Evolutionary conservation across 2,797 vertebrate genomes (phyloP).

Genomic region (Syngnathus rostellatus): DNA sequence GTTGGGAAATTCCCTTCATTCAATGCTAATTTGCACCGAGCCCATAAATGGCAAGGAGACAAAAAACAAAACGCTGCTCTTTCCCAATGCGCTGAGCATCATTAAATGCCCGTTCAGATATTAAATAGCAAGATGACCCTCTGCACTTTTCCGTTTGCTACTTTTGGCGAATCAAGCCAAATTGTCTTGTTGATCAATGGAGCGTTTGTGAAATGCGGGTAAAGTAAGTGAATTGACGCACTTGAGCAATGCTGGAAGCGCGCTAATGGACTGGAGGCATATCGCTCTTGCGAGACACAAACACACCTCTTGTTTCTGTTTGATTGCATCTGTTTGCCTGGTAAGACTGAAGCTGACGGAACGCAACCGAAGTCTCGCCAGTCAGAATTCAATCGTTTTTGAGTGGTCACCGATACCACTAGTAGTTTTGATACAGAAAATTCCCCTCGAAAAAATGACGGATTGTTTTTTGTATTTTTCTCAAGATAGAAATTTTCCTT

Average conservation of each 20-base stretch:
- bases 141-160: constrained; percentile 22
- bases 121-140: constrained; percentile 8
- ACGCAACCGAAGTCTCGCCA: no score
- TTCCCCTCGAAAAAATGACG: no score
- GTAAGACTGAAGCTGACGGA: neutral
- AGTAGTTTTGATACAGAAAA: no score
- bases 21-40: constrained; percentile 9
- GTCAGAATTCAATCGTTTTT: no score
- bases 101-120: constrained; percentile 12
- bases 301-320: constrained; percentile 30
- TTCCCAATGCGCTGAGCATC: constrained; percentile 12
- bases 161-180: constrained; percentile 39
- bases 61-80: neutral
- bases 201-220: constrained; percentile 39
- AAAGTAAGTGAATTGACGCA: constrained; percentile 53
- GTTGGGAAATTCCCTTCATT: constrained; percentile 35
- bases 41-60: neutral
- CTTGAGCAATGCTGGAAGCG: constrained; percentile 43
- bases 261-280: constrained; percentile 53
- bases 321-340: constrained; percentile 22
- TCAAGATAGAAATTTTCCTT: no score
- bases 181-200: constrained; percentile 50
- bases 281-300: constrained; percentile 19
- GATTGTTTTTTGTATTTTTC: no score
- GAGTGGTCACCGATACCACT: no score